phyloP scores from a whole-genome alignment of 2,888 invertebrate genomes.

The Eupeodes luniger region DNA sequence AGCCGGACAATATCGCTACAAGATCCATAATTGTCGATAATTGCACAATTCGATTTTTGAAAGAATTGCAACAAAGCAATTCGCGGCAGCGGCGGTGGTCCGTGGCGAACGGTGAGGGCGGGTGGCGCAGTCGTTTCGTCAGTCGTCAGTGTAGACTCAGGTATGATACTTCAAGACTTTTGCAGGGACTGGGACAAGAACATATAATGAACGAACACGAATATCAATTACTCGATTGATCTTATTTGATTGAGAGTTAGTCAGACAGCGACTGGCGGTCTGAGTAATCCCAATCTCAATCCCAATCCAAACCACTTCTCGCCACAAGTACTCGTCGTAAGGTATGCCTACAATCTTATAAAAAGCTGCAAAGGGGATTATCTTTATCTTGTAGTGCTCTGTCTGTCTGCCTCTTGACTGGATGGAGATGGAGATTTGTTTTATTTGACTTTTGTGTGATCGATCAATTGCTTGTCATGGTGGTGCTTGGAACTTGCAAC shows the following conservation, averaged over 20 bases:
- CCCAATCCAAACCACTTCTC: constrained; percentile 38
- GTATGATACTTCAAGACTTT: constrained; percentile 14
- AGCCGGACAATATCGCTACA: constrained; percentile 55
- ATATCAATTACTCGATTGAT: constrained; percentile 75
- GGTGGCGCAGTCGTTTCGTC: no score
- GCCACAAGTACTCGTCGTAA: background rate
- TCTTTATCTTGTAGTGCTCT: constrained; percentile 13
- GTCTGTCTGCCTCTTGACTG: constrained; percentile 35
- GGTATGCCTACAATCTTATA: background rate
- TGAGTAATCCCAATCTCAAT: constrained; percentile 45
- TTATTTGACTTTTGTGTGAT: constrained; percentile 37
- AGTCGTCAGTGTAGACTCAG: background rate
- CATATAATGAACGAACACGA: constrained; percentile 49
- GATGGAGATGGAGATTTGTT: constrained; percentile 2
- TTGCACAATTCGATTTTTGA: constrained; percentile 67
- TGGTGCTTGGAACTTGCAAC: constrained; percentile 12
- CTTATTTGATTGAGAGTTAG: constrained; percentile 74
- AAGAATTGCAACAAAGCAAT: constrained; percentile 69
- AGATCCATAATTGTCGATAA: constrained; percentile 74
- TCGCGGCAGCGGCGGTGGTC: constrained; percentile 19
- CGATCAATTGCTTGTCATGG: constrained; percentile 72
- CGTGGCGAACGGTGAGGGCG: no score
- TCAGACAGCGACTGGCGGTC: constrained; percentile 70
- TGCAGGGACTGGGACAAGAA: constrained; percentile 32
- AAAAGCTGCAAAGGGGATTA: constrained; percentile 46